phyloP scores from a whole-genome alignment of 1,140 invertebrate genomes.

The Ceratoteleas bidentatus region DNA sequence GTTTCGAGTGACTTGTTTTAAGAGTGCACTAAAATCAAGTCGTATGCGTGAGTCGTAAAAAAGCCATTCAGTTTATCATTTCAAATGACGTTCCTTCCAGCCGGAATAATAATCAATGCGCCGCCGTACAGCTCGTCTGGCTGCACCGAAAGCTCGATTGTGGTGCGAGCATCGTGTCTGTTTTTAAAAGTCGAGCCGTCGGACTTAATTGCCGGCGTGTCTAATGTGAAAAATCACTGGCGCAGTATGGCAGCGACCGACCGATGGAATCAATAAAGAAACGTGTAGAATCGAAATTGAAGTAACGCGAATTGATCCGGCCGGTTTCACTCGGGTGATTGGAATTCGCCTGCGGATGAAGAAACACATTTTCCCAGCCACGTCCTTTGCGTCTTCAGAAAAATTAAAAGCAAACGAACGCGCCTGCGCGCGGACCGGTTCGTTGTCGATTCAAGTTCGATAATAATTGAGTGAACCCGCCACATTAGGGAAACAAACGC shows the following conservation, averaged over 20 bases:
- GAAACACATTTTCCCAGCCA: slow-evolving; percentile 37
- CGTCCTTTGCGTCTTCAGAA: slow-evolving; percentile 8
- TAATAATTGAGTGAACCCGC: slow-evolving; percentile 17
- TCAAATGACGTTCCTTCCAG: no score
- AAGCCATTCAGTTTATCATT: no score
- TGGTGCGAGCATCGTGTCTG: slow-evolving; percentile 13
- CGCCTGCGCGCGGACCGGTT: not conserved
- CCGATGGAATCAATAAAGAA: slow-evolving; percentile 65
- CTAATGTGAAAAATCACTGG: slow-evolving; percentile 61
- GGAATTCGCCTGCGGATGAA: slow-evolving; percentile 29
- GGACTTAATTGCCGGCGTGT: slow-evolving; percentile 54
- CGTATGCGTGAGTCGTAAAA: no score
- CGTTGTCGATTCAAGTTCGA: slow-evolving; percentile 1
- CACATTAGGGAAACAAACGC: slow-evolving; percentile 1
- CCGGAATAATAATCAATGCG: not conserved
- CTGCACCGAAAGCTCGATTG: not conserved
- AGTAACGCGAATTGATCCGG: slow-evolving; percentile 51
- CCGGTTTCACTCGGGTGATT: slow-evolving; percentile 42
- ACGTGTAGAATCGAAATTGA: slow-evolving; percentile 66
- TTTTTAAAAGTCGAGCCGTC: slow-evolving; percentile 29
- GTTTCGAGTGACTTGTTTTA: no score
- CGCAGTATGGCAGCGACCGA: slow-evolving; percentile 30
- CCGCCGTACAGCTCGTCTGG: not conserved
- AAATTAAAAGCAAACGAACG: slow-evolving; percentile 39
- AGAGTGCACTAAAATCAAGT: no score